Base-by-base conservation (phyloP, 2,888 invertebrate species). In the Pteria penguin region DNA sequence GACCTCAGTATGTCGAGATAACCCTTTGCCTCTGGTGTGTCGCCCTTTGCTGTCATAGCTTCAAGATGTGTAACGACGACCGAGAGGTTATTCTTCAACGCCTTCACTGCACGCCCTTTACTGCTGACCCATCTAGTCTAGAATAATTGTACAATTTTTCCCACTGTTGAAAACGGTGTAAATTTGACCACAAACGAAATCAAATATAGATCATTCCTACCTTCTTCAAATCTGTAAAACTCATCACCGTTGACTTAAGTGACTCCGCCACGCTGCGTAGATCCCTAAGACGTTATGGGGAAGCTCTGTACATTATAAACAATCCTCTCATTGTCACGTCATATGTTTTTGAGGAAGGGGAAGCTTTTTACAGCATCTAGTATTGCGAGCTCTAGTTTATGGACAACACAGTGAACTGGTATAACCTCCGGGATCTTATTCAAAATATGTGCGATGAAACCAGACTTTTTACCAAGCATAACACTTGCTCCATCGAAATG, bases 401-500 rank as follows among this genome's bases (percentile, higher is more conserved):
- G 74, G 27, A 61, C 72, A 33, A 78, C 61, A 24, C 66, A 77
- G 45, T 69, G 69, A 45, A 72, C 68, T 22, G 68, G 57, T 1
- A 72, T 26, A 8, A 70, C 63, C 27, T 71, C 61, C 8, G 67
- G 62, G n/a, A 58, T 32, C 18, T 63, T 70, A 14, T 65, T 67
- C 5, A 66, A 27, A 8, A 78, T 62, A 22, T 67, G n/a, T 11
- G 68, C 22, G 18, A 71, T n/a, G 2, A 74, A 65, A 31, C 73
- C 62, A 55, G 8, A 60, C 61, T 71, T 67, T 5, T 52, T 57
- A 8, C 78, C 74, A 29, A 66, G 67, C 78, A 72, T 67, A 3
- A 78, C 75, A 72, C 24, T 62, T 22, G 78, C 78, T 27, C 78
- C 75, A 72, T 75, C 78, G 68, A 78, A 78, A 54, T 75, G 71